Percentiles rank a stretch among this genome's conserved stretches.
Conservation (phyloP, 2,113 vertebrate species). For the Coptodon rendalli region DNA sequence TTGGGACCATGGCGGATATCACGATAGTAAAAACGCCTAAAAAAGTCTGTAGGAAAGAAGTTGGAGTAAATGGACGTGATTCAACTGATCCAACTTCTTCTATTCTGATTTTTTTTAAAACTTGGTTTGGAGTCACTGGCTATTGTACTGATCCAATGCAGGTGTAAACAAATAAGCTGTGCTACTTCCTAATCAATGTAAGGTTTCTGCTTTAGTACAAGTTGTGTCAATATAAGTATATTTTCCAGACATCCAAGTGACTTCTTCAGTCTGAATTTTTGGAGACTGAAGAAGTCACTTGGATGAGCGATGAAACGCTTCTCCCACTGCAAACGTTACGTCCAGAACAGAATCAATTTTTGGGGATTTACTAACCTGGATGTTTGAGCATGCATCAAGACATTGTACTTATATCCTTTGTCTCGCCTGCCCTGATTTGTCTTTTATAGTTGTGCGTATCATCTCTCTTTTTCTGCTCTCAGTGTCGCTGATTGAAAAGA, state of each 20-base stretch:
- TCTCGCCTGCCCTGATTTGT: not conserved
- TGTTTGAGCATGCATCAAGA: not conserved
- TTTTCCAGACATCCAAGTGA: not conserved
- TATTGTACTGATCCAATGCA: not conserved
- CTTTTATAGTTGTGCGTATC: not conserved
- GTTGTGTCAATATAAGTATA: not conserved
- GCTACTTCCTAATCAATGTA: not conserved
- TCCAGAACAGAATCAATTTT: not conserved
- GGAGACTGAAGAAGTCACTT: not conserved
- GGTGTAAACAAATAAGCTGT: not conserved
- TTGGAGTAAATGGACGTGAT: not conserved
- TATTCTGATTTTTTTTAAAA: not conserved
- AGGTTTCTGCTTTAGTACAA: not conserved
- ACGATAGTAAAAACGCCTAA: not conserved
- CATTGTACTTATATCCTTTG: not conserved
- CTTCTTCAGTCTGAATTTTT: not conserved
- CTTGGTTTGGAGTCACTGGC: not conserved
- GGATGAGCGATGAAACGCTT: too few relatives aligned
- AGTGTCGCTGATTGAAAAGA: not conserved
- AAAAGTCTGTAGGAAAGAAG: not conserved
- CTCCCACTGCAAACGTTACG: too few relatives aligned
- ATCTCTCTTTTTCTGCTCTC: not conserved
- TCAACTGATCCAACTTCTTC: not conserved
- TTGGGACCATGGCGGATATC: not conserved
- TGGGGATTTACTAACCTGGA: not conserved